Evolutionary conservation across 2,888 invertebrate genomes (phyloP), one percentile per base, ranked within the genome.

Genomic region (Panopea generosa): DNA sequence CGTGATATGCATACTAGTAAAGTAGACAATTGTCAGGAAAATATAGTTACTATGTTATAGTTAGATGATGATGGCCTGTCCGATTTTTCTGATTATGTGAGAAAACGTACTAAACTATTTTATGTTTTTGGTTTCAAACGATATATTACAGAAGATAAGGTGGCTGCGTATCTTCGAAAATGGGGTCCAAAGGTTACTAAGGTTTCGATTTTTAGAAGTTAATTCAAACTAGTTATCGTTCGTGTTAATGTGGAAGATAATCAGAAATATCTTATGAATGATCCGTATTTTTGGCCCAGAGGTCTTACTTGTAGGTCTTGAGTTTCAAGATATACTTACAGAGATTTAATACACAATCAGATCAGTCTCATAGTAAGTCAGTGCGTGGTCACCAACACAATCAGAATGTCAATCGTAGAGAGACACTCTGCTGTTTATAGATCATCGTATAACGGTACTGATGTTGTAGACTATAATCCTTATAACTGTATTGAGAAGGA

Each of bases 261-360:
- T 11, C 6, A 33, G 11, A 33, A 33, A 4, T 4, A 4, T 7
- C 4, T 7, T 11, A 33, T 50, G 16, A 14, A 20, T 6, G 65
- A 62, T 29, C 53, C 40, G 20, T 18, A 55, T 26, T 65, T 53
- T 29, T 65, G 65, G 65, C 45, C 53, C 6, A 18, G 55, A 11
- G 65, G 65, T 2, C 40, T 65, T 7, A 9, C n/a, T 20, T 50
- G 61, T 55, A 53, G 63, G 26, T 43, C 63, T 1, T 63, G 63
- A 40, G 14, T 33, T 33, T 7, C 33, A 33, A 33, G 33, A 33
- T 33, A 33, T 33, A 11, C 6, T 33, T 33, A 33, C 11, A 33
- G 11, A 33, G 11, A 33, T 33, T 4, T 11, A 33, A 33, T 4
- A 33, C 6, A 33, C 33, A 33, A 33, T 33, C 6, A 33, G 11